Evolutionary conservation across 2,113 vertebrate genomes (phyloP).

Genomic region (Cromileptes altivelis): DNA sequence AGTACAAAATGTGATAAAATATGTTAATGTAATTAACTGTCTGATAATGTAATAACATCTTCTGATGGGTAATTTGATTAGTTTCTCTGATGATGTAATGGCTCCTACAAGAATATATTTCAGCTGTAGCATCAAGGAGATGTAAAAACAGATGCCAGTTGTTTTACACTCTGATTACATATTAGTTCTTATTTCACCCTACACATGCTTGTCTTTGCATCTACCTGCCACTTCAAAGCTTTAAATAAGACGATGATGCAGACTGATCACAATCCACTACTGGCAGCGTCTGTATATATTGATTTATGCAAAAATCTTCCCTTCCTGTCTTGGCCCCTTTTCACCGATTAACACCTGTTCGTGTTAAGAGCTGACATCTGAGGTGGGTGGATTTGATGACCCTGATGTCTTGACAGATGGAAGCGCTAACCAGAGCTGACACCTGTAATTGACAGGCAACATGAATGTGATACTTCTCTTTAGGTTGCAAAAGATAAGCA

Average conservation of each 20-base stretch:
- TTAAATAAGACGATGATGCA: neutral
- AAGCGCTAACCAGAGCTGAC: slow-evolving; percentile 13
- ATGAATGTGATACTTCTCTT: neutral
- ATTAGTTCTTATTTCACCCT: neutral
- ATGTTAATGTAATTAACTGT: slow-evolving; percentile 41
- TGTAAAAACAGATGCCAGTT: slow-evolving; percentile 6
- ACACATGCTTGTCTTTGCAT: neutral
- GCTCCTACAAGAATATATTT: neutral
- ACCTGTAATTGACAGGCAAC: slow-evolving; percentile 25
- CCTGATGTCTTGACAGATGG: slow-evolving; percentile 47
- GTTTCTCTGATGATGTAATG: neutral
- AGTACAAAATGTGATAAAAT: slow-evolving; percentile 26
- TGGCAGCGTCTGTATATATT: neutral
- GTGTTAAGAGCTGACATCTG: slow-evolving; percentile 43
- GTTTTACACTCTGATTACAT: neutral
- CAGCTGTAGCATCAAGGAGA: neutral
- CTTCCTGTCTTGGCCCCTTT: neutral
- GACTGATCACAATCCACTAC: slow-evolving; percentile 2
- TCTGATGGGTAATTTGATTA: slow-evolving; percentile 19
- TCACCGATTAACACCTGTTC: slow-evolving; percentile 28
- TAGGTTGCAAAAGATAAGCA: neutral
- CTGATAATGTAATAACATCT: slow-evolving; percentile 28
- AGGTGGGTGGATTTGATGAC: slow-evolving; percentile 37
- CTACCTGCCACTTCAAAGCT: neutral
- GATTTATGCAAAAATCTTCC: slow-evolving; percentile 20